These are phyloP conservation scores for Tapirus indicus DNA, from an alignment of 2,797 vertebrate species.

Conservation along the genomic window DNA sequence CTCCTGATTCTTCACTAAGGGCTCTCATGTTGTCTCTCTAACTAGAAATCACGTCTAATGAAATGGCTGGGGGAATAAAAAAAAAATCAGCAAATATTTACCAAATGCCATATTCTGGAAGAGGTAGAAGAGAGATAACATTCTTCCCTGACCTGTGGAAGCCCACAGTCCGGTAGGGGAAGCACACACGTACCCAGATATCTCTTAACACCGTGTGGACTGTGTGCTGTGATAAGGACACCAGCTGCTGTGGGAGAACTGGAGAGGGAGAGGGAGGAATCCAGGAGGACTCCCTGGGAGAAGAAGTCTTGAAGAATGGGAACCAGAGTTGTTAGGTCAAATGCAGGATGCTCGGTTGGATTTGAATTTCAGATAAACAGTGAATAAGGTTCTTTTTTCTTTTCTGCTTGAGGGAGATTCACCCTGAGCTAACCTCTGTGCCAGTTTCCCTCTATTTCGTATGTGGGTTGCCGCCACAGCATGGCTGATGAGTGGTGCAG, in stretches of 20 bases:
- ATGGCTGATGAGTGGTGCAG: too few relatives aligned
- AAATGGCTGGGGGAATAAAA: neutral
- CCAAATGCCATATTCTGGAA: neutral
- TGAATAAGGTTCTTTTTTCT: too few relatives aligned
- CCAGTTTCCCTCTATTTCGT: too few relatives aligned
- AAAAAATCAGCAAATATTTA: neutral
- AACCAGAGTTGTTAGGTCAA: neutral
- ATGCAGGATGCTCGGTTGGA: neutral
- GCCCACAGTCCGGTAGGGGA: neutral
- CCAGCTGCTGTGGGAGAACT: neutral
- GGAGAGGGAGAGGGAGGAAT: neutral
- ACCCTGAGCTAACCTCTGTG: too few relatives aligned
- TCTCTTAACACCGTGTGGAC: neutral
- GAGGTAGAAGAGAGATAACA: neutral
- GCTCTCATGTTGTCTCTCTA: neutral
- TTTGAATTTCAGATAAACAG: constrained; percentile 50
- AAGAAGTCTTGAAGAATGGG: neutral
- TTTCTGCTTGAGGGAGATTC: too few relatives aligned
- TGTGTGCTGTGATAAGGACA: neutral
- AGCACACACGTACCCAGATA: neutral
- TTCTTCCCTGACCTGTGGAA: neutral
- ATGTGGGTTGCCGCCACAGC: too few relatives aligned
- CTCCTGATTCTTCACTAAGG: neutral
- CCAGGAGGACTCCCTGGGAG: neutral
- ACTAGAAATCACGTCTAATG: neutral